Evolutionary conservation across 2,888 invertebrate species (phyloP), one percentile per base, ranked within the genome.

Genomic region (Phaonia tiefii): DNA sequence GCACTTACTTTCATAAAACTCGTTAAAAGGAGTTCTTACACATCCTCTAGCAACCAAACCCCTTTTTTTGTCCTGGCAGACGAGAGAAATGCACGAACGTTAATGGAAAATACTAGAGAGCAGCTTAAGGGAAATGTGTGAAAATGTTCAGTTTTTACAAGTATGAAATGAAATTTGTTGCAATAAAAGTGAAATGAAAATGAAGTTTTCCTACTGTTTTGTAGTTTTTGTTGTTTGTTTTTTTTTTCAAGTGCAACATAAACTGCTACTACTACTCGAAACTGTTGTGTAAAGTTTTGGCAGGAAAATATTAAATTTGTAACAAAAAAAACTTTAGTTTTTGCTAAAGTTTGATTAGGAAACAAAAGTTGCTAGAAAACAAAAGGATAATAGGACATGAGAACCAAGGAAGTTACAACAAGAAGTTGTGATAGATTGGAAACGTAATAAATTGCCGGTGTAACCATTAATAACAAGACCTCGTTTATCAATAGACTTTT

Each of bases 111-210:
- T 13, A 25, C 25, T 22, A 31, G n/a, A 31, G 26, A 3, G 31
- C 31, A 31, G 60, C 37, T 39, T 37, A 15, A 60, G 60, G 10
- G 8, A 58, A 58, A 26, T 60, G 60, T 60, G 58, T 58, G 58
- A n/a, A 31, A 31, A 58, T n/a, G n/a, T 20, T 20, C 5, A 20
- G 49, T 51, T 51, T n/a, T 22, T 51, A 51, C 20, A 51, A 51
- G 13, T 22, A 11, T 20, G 20, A 51, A 51, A 60, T 63, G 63
- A 17, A 63, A 63, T 63, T 63, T 63, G 63, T 63, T 39, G 63
- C 63, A 63, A 63, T 63, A 63, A 63, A 63, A 63, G 63, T 63
- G 63, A 63, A 63, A 63, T 63, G 63, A 63, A 63, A 63, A 63
- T 63, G 39, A 39, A 63, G 63, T 63, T 63, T 17, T n/a, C n/a